Conservation (phyloP, 2,797 vertebrate genomes). For the Melanotaenia pygmaea region DNA sequence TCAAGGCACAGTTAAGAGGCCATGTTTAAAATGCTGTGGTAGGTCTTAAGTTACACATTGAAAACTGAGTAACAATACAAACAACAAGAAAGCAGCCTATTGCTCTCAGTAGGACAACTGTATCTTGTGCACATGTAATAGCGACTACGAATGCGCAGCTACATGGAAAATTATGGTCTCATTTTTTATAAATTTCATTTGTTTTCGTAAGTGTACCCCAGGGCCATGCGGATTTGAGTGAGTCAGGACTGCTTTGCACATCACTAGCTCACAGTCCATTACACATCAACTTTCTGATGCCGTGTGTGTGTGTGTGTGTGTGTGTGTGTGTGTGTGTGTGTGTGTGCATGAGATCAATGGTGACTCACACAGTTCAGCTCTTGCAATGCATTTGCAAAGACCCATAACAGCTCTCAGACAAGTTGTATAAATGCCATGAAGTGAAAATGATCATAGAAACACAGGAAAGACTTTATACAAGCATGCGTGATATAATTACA, state of each 20-base stretch:
- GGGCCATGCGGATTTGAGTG: neutral
- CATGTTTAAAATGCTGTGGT: neutral
- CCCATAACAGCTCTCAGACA: constrained; percentile 25
- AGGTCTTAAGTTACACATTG: neutral
- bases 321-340: neutral
- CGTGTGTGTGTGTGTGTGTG: too few species aligned
- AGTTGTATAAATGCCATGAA: constrained; percentile 26
- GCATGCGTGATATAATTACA: constrained; percentile 10
- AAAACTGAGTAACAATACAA: neutral
- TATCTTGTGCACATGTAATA: neutral
- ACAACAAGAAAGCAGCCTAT: neutral
- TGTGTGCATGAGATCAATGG: constrained; percentile 14
- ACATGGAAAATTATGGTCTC: neutral
- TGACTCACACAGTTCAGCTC: constrained; percentile 44
- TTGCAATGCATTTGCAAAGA: constrained; percentile 31
- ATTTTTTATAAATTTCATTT: neutral
- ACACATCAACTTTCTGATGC: neutral
- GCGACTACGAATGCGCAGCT: neutral
- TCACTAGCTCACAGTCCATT: neutral
- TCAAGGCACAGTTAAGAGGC: neutral
- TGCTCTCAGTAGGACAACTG: neutral
- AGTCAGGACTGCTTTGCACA: neutral
- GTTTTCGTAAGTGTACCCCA: neutral
- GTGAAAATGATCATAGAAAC: constrained; percentile 29
- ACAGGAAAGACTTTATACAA: neutral